Evolutionary conservation across 2,797 vertebrate species (phyloP).

Genomic region (Lemur catta): DNA sequence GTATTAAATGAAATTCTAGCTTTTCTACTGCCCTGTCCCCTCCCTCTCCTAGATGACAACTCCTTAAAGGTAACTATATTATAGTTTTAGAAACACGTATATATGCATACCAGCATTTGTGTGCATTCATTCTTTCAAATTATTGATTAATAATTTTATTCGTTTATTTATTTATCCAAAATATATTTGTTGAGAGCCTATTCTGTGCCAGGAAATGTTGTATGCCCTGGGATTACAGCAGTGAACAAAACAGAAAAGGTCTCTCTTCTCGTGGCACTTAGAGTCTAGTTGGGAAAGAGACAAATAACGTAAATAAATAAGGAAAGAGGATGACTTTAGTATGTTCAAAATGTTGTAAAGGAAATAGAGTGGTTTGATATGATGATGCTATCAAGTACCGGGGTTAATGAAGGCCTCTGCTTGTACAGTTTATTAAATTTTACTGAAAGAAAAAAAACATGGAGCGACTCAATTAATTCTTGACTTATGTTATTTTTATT

Average conservation of each 20-base stretch:
- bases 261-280: background rate
- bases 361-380: background rate
- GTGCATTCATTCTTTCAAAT: background rate
- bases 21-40: background rate
- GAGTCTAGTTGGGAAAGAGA: conserved; percentile 9
- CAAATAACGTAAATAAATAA: background rate
- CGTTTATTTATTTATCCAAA: conserved; percentile 4
- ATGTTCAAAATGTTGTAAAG: conserved; percentile 19
- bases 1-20: background rate
- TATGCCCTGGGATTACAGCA: background rate
- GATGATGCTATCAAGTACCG: background rate
- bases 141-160: background rate
- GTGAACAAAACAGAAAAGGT: background rate
- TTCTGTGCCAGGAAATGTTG: background rate
- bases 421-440: background rate
- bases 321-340: background rate
- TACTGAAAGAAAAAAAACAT: background rate
- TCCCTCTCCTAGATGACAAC: background rate
- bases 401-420: background rate
- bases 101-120: background rate
- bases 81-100: background rate
- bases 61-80: background rate
- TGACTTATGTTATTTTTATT: conserved; percentile 70
- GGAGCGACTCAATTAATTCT: background rate
- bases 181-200: background rate